phyloP scores from a whole-genome alignment of 2,113 vertebrate species.

The Gopherus evgoodei region DNA sequence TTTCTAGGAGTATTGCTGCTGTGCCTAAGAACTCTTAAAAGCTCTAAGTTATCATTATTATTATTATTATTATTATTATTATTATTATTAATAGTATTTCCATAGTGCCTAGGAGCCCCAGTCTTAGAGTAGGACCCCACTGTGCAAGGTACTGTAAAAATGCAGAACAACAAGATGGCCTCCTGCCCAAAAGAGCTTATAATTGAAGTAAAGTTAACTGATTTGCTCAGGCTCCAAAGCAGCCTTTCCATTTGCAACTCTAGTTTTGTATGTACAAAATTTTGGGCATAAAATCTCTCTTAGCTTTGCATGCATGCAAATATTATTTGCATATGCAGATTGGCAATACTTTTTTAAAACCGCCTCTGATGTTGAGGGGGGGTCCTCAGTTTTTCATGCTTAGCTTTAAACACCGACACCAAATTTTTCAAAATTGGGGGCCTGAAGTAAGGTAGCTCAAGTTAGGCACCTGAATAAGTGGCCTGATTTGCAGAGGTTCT shows the following conservation, averaged over 20 bases:
- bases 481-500: neutral
- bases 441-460: rapidly evolving
- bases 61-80: neutral
- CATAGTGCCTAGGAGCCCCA: neutral
- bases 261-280: neutral
- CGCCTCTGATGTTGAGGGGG: rapidly evolving
- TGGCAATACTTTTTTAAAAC: neutral
- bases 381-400: neutral
- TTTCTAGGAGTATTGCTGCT: neutral
- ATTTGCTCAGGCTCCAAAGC: neutral
- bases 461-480: neutral
- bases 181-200: neutral
- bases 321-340: neutral
- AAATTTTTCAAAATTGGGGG: neutral
- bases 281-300: neutral
- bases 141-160: neutral
- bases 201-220: neutral
- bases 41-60: neutral
- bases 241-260: neutral
- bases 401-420: neutral
- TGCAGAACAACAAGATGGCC: neutral
- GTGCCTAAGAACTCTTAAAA: neutral
- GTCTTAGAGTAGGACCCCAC: neutral
- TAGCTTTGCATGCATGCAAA: neutral
- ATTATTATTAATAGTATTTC: neutral